Base-by-base conservation (phyloP, 2,888 invertebrate species). In the Lasioglossum pauxillum region DNA sequence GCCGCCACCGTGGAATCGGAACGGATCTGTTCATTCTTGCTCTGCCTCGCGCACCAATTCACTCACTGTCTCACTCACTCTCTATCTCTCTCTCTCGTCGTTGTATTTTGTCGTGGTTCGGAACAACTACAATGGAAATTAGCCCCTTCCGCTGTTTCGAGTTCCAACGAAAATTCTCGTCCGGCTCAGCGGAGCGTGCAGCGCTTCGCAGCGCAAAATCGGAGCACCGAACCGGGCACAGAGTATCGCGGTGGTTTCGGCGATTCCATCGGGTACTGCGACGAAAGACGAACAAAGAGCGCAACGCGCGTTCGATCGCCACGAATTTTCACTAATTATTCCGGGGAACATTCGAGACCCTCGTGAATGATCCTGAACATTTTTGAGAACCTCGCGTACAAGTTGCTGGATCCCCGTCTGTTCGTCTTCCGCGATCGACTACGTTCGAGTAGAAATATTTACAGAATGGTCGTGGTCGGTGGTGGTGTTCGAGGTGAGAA, bases 391-490 rank as follows among this genome's bases (percentile, higher is more conserved):
- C 46, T 38, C 38, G 8, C 44, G 44, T 0, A 12, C 12, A 8
- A 53, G 23, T 53, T n/a, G 23, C 10, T 3, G 1, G n/a, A 10
- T 53, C 53, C 53, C 1, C 12, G 31, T 19, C 67, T 41, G 38
- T 78, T 49, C 81, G 53, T 60, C 69, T 69, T 38, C 35, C n/a
- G 41, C 49, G 69, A 75, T 82, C 75, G 60, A 78, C 78, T 41
- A 38, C n/a, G 35, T 38, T 38, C 38, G n/a, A 35, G 23, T 77
- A 53, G 53, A 78, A 80, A 75, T 81, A 86, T 84, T 72, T 84
- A 78, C 80, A 84, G 35, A 80, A 44, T 38, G 67, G 67, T 49
- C 73, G 77, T 49, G 76, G 69, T 64, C 46, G 31, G 69, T n/a
- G 35, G 67, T 35, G 5, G 64, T 44, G 35, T 10, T 31, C 3